phyloP scores from a whole-genome alignment of 2,113 vertebrate genomes.

The Psammodynastes pulverulentus region DNA sequence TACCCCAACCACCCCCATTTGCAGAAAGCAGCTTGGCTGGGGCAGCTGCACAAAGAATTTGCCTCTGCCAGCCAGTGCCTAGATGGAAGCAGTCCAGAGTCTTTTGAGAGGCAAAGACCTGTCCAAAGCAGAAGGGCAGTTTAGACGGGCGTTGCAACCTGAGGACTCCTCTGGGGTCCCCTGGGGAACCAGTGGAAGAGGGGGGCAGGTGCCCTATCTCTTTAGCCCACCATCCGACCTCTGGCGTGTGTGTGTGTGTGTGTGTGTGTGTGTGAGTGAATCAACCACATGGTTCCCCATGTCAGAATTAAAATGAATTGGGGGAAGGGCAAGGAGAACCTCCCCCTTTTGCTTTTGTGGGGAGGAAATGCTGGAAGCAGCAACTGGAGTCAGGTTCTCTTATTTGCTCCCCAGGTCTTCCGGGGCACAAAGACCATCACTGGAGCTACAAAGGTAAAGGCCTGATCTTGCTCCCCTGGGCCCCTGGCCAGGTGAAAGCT shows the following conservation, averaged over 20 bases:
- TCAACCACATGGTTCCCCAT: neutral
- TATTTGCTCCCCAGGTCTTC: constrained; percentile 32
- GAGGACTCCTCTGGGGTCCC: neutral
- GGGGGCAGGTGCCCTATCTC: neutral
- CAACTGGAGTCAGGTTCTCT: neutral
- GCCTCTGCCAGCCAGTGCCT: neutral
- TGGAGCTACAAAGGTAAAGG: constrained; percentile 65
- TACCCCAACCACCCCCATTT: neutral
- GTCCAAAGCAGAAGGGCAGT: neutral
- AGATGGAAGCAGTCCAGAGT: neutral
- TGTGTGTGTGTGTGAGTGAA: too few species aligned
- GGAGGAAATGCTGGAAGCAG: neutral
- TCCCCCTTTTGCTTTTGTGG: neutral
- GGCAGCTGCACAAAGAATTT: neutral
- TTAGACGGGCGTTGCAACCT: neutral
- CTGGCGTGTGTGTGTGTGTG: neutral
- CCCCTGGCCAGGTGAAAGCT: neutral
- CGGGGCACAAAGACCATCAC: constrained; percentile 22
- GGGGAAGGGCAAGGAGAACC: neutral
- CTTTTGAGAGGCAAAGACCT: neutral
- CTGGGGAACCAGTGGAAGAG: neutral
- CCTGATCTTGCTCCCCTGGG: neutral
- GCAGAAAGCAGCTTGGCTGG: neutral
- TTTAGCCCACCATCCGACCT: neutral
- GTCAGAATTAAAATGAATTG: neutral